Percentiles rank a stretch among this genome's conserved stretches.
phyloP scores from a whole-genome alignment of 2,113 vertebrate species.

The Fulica atra region DNA sequence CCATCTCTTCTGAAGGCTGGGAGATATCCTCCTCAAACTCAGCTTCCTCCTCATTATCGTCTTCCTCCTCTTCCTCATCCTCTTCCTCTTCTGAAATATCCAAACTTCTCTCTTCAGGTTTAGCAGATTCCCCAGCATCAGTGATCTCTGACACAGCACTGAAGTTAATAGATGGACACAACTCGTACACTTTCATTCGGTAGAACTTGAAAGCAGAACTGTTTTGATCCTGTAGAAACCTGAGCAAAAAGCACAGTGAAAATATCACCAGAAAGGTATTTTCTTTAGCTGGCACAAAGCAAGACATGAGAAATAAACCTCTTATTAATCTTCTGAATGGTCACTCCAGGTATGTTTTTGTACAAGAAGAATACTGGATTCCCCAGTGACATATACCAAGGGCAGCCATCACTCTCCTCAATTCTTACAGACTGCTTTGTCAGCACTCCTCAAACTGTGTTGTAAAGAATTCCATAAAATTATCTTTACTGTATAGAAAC shows the following conservation, averaged over 20 bases:
- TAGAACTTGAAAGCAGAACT: conserved; percentile 80
- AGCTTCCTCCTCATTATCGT: conserved; percentile 41
- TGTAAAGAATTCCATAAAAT: not conserved
- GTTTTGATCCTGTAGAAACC: conserved; percentile 78
- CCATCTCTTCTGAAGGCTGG: conserved; percentile 29
- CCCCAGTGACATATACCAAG: not conserved
- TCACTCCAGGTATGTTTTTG: not conserved
- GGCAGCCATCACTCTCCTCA: not conserved
- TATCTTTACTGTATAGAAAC: not conserved
- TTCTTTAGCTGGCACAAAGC: not conserved
- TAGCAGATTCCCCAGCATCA: not conserved
- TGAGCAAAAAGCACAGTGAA: not conserved
- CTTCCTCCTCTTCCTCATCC: conserved; percentile 31
- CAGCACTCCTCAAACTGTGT: not conserved
- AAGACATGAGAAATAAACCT: not conserved
- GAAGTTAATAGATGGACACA: conserved; percentile 74
- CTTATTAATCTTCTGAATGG: not conserved
- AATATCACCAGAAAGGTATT: not conserved
- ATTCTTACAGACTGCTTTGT: not conserved
- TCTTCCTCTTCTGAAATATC: conserved; percentile 10
- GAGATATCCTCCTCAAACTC: conserved; percentile 48
- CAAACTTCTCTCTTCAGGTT: not conserved
- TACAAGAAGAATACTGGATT: not conserved
- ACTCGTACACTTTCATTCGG: conserved; percentile 74
- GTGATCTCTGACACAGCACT: not conserved